Base-by-base conservation (phyloP, 1,140 invertebrate species). In the Drosophila oshimai region DNA sequence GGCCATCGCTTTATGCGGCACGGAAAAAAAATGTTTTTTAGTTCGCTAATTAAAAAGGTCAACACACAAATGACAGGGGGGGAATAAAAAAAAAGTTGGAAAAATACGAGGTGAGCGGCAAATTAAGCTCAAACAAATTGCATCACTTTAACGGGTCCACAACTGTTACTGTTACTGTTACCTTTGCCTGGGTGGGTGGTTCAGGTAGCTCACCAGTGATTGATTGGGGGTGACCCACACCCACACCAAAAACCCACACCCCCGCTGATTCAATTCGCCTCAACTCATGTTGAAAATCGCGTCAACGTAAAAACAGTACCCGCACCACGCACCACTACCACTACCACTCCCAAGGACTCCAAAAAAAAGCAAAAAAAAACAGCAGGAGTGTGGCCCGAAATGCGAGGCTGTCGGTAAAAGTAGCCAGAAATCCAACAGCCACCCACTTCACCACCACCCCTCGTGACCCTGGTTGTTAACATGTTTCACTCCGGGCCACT, bases 241-340 rank as follows among this genome's bases (percentile, higher is more conserved):
- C 24, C 24, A n/a, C 28, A 3, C n/a, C 12, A 31, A 2, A 22
- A 22, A n/a, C 15, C 6, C 10, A 0, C 2, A 0, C n/a, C 37
- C 18, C 67, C 41, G 45, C 20, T 71, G 61, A 78, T 73, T 78
- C 62, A 61, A 78, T 78, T 60, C 75, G 74, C 54, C 44, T 57
- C 54, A 73, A 78, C 67, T 78, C 69, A 73, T 72, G 69, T 69
- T 68, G 74, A 78, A 78, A 78, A 78, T 68, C 68, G 61, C 74
- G 53, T 78, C 60, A 73, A 73, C 57, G 58, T 22, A 54, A 73
- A 73, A 73, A 46, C 70, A 72, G 41, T 33, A 39, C n/a, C n/a
- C n/a, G n/a, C n/a, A n/a, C n/a, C n/a, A n/a, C n/a, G n/a, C n/a
- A n/a, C n/a, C n/a, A n/a, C n/a, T n/a, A n/a, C 13, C 58, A 29